Conservation (phyloP, 2,888 invertebrate genomes). For the Alviniconcha strummeri region DNA sequence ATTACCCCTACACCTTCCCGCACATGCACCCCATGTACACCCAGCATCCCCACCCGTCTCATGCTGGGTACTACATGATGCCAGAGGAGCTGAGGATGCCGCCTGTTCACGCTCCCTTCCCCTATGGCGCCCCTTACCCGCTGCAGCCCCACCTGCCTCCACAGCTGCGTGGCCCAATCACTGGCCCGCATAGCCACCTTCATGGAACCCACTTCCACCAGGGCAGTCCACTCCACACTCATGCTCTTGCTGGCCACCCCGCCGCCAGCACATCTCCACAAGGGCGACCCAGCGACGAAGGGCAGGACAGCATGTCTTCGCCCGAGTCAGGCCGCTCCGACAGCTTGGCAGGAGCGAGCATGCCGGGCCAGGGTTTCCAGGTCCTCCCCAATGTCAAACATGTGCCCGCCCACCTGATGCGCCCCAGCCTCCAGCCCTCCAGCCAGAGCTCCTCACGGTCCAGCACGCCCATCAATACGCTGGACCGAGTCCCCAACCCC, state of each 20-base stretch:
- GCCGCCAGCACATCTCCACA: neutral
- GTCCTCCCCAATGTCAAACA: conserved; percentile 67
- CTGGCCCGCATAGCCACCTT: conserved; percentile 5
- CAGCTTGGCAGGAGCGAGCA: conserved; percentile 30
- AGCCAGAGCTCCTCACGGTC: conserved; percentile 47
- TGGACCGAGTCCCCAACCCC: neutral
- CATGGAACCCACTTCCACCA: conserved; percentile 29
- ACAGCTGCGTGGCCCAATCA: conserved; percentile 16
- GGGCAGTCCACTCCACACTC: conserved; percentile 2
- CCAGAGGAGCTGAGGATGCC: conserved; percentile 41
- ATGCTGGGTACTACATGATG: conserved; percentile 36
- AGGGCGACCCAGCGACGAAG: conserved; percentile 14
- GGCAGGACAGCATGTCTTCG: conserved; percentile 13
- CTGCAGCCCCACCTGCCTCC: conserved; percentile 24
- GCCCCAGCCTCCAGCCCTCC: conserved; percentile 36
- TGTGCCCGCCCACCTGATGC: conserved; percentile 58
- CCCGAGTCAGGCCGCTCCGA: conserved; percentile 29
- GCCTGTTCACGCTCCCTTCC: conserved; percentile 8
- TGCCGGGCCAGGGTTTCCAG: conserved; percentile 56
- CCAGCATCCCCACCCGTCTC: conserved; percentile 31
- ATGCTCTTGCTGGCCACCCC: neutral
- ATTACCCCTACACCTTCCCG: conserved; percentile 30
- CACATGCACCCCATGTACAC: conserved; percentile 35
- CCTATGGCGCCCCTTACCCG: conserved; percentile 1
- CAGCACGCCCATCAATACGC: conserved; percentile 42